Evolutionary conservation across 2,888 invertebrate genomes (phyloP).

Genomic region (Macrophya annulata): DNA sequence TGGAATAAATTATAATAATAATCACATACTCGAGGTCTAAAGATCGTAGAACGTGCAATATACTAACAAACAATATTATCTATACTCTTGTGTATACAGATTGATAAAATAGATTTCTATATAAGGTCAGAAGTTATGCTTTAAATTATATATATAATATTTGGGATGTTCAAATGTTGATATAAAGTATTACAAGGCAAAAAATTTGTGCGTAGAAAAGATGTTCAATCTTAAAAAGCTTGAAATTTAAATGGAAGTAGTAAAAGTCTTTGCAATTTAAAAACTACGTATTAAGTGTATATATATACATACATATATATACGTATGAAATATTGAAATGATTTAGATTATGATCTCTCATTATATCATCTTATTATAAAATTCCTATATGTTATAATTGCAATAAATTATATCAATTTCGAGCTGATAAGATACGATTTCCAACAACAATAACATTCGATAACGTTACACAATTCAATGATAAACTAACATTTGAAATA

Average conservation of each 20-base stretch:
- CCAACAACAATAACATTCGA: not conserved
- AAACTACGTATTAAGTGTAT: not conserved
- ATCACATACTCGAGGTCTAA: not conserved
- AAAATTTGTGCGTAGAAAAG: not conserved
- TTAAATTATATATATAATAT: not conserved
- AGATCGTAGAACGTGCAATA: conserved; percentile 1
- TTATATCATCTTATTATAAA: not conserved
- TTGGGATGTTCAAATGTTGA: not conserved
- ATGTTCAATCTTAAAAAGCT: not conserved
- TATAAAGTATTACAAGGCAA: not conserved
- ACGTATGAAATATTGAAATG: not conserved
- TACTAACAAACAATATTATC: not conserved
- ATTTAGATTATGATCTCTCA: not conserved
- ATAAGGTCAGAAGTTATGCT: conserved; percentile 23
- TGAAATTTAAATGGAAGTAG: not conserved
- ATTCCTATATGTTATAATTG: not conserved
- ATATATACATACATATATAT: not conserved
- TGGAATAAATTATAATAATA: not conserved
- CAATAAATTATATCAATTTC: conserved; percentile 1
- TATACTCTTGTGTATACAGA: not conserved
- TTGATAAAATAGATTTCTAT: conserved; percentile 6
- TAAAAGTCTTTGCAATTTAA: not conserved
- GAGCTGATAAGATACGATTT: conserved; percentile 6
- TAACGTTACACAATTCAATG: not conserved
- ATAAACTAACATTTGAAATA: not conserved